phyloP scores from a whole-genome alignment of 2,888 invertebrate genomes.

The Galerucella calmariensis region DNA sequence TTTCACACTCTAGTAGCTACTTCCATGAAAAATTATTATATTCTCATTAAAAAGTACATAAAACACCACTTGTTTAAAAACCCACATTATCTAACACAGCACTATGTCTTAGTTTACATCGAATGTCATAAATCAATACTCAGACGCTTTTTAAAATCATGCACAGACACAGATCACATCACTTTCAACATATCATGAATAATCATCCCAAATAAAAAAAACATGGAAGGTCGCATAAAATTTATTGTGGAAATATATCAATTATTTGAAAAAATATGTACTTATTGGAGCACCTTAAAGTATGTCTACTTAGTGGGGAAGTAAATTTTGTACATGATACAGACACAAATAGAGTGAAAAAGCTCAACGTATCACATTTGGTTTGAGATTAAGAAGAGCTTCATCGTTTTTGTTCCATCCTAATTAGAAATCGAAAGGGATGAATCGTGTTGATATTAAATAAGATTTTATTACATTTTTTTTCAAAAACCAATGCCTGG shows the following conservation, averaged over 20 bases:
- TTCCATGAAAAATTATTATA: background rate
- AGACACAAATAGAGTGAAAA: too few species aligned
- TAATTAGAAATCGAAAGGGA: too few species aligned
- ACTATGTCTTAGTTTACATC: background rate
- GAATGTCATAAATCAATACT: background rate
- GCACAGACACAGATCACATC: slow-evolving; percentile 27
- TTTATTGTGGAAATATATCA: slow-evolving; percentile 1
- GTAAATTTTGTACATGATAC: too few species aligned
- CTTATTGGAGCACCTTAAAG: background rate
- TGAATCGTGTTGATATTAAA: too few species aligned
- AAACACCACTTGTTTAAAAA: background rate
- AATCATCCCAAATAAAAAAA: background rate
- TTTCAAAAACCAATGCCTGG: too few species aligned
- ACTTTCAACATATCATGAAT: background rate
- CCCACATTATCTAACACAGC: background rate
- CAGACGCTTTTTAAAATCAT: slow-evolving; percentile 6
- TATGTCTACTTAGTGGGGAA: background rate
- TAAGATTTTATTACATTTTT: too few species aligned
- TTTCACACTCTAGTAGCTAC: background rate
- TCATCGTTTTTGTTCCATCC: too few species aligned
- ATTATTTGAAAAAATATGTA: background rate
- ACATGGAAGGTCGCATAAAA: background rate
- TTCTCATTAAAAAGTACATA: background rate
- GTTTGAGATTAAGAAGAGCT: too few species aligned
- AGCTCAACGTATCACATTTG: too few species aligned